Percentiles rank a stretch among this genome's conserved stretches.
These are phyloP conservation scores for Melanerpes formicivorus DNA, from an alignment of 2,113 vertebrate genomes.

Conservation along the genomic window DNA sequence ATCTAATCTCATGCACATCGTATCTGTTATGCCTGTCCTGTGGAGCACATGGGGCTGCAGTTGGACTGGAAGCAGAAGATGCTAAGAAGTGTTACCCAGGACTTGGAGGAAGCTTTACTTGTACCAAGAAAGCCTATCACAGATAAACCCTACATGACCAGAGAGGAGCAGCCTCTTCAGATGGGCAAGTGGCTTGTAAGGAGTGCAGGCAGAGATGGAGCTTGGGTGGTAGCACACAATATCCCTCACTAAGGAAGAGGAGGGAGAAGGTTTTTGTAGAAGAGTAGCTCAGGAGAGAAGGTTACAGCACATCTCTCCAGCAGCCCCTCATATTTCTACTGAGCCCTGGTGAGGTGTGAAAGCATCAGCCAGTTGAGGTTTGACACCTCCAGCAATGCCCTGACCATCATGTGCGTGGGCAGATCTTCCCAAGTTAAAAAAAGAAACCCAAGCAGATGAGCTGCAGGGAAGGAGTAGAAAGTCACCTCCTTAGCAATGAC, in stretches of 20 bases:
- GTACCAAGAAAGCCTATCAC: background rate
- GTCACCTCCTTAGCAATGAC: background rate
- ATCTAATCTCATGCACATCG: background rate
- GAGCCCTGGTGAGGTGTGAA: fast-evolving
- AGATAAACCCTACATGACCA: background rate
- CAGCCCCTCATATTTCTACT: background rate
- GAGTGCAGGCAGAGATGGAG: background rate
- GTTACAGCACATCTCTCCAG: background rate
- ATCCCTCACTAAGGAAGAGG: background rate
- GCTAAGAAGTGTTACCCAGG: background rate
- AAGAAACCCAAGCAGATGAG: background rate
- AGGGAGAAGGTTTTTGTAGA: background rate
- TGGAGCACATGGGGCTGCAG: fast-evolving
- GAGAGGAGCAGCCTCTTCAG: background rate
- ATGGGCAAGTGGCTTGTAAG: background rate
- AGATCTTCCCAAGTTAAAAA: background rate
- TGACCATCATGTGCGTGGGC: fast-evolving
- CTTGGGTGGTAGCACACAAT: background rate
- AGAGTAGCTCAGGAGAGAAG: background rate
- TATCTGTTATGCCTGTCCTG: background rate
- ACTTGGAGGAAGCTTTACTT: background rate
- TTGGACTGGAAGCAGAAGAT: background rate
- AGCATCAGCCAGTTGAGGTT: background rate
- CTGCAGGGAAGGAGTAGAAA: background rate
- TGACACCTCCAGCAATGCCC: background rate